Percentiles rank a stretch among this genome's conserved stretches.
These are phyloP conservation scores for Eulithis prunata DNA, from an alignment of 2,888 invertebrate genomes.

Conservation along the genomic window DNA sequence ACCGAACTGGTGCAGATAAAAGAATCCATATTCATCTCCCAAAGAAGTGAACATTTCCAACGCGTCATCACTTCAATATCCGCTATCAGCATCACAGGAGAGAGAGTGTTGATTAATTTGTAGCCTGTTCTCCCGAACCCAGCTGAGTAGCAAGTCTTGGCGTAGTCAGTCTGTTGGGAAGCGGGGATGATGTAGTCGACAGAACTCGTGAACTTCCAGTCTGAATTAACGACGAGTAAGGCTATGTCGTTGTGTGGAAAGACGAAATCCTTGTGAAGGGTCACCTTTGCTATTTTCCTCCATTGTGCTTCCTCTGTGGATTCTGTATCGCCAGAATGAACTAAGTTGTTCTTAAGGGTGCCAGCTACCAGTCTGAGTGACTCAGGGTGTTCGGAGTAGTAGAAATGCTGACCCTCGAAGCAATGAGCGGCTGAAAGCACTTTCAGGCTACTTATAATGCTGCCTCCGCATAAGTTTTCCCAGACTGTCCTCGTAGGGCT, in stretches of 20 bases:
- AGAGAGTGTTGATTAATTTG: slow-evolving; percentile 11
- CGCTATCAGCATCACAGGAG: slow-evolving; percentile 54
- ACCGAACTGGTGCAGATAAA: slow-evolving; percentile 58
- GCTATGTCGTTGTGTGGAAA: slow-evolving; percentile 63
- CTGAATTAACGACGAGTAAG: slow-evolving; percentile 44
- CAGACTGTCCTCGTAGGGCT: slow-evolving; percentile 43
- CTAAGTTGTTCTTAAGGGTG: slow-evolving; percentile 44
- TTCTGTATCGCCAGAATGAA: slow-evolving; percentile 49
- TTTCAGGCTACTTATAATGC: slow-evolving; percentile 54
- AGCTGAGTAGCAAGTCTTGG: slow-evolving; percentile 50
- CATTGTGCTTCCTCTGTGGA: slow-evolving; percentile 46
- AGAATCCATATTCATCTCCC: slow-evolving; percentile 64
- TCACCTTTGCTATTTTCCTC: slow-evolving; percentile 43
- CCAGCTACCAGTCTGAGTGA: slow-evolving; percentile 61
- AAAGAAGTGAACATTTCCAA: slow-evolving; percentile 53
- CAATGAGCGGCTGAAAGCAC: slow-evolving; percentile 71
- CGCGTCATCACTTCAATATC: slow-evolving; percentile 50
- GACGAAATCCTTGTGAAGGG: slow-evolving; percentile 43
- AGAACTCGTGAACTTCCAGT: slow-evolving; percentile 47
- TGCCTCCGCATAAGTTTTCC: slow-evolving; percentile 66
- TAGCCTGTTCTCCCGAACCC: slow-evolving; percentile 58
- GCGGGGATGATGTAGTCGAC: slow-evolving; percentile 51
- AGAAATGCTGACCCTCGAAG: slow-evolving; percentile 62
- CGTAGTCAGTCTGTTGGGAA: slow-evolving; percentile 47
- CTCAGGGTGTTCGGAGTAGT: slow-evolving; percentile 45